These are phyloP conservation scores for Pangasius djambal DNA, from an alignment of 2,797 vertebrate species.

Conservation along the genomic window DNA sequence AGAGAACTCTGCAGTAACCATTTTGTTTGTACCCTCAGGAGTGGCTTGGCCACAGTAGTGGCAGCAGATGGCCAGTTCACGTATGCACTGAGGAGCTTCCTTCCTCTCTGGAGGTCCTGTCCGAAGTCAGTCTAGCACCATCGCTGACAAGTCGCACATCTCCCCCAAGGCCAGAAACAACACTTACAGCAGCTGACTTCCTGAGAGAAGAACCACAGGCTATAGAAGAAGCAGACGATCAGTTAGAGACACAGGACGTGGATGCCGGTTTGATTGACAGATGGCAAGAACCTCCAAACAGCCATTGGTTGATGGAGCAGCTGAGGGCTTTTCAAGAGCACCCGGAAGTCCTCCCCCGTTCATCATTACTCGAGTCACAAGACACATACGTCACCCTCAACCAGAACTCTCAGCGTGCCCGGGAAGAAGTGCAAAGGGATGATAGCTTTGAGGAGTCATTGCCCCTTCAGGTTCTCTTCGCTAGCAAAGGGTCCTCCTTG, in stretches of 20 bases:
- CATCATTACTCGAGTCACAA: constrained; percentile 72
- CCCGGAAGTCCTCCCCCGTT: constrained; percentile 58
- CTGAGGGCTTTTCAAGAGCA: constrained; percentile 64
- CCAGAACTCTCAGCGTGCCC: constrained; percentile 54
- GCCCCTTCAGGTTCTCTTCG: constrained; percentile 72
- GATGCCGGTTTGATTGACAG: constrained; percentile 42
- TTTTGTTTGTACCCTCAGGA: constrained; percentile 67
- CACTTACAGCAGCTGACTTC: constrained; percentile 6
- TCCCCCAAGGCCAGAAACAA: constrained; percentile 53
- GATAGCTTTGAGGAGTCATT: constrained; percentile 66
- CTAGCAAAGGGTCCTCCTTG: constrained; percentile 59
- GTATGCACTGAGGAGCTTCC: constrained; percentile 75
- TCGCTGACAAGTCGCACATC: constrained; percentile 56
- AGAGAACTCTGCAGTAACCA: background rate
- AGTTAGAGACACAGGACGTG: constrained; percentile 14
- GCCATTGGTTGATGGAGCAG: constrained; percentile 71
- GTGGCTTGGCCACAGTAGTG: constrained; percentile 81
- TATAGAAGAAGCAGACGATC: constrained; percentile 19
- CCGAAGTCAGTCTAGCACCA: constrained; percentile 71
- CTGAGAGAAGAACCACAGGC: constrained; percentile 43
- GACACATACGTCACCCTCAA: constrained; percentile 78
- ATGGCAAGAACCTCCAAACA: constrained; percentile 55
- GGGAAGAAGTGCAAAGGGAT: constrained; percentile 41
- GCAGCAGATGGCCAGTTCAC: constrained; percentile 72
- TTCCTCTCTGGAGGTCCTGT: constrained; percentile 81